phyloP scores from a whole-genome alignment of 2,113 vertebrate genomes.

The Zosterops hypoxanthus region DNA sequence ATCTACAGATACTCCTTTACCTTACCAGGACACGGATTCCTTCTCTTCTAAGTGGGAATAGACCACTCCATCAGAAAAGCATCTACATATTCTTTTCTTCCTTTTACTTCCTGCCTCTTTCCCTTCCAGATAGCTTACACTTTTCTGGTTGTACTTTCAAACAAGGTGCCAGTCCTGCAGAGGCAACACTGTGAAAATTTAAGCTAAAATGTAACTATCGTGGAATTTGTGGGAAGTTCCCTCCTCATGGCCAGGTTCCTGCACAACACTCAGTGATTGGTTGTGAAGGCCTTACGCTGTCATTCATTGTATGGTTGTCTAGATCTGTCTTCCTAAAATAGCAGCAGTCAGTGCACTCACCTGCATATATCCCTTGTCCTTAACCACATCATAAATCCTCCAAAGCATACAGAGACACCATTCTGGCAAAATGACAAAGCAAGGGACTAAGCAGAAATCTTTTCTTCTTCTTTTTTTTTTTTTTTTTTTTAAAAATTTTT shows the following conservation, averaged over 20 bases:
- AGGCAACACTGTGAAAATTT: neutral
- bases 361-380: neutral
- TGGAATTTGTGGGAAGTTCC: neutral
- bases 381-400: neutral
- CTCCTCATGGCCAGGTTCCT: neutral
- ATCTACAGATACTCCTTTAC: neutral
- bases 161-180: neutral
- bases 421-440: slow-evolving; percentile 1
- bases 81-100: neutral
- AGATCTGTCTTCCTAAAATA: neutral
- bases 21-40: neutral
- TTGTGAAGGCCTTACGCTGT: neutral
- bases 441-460: neutral
- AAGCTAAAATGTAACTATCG: neutral
- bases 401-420: neutral
- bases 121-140: neutral
- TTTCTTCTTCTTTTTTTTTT: slow-evolving; percentile 52
- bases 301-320: neutral
- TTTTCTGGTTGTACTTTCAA: neutral
- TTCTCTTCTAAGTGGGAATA: neutral
- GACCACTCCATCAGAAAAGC: neutral
- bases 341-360: neutral
- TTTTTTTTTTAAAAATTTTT: slow-evolving; percentile 81
- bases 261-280: neutral
- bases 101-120: neutral